Evolutionary conservation across 2,113 vertebrate genomes (phyloP), one percentile per base, ranked within the genome.

Genomic region (Oreochromis spilurus): DNA sequence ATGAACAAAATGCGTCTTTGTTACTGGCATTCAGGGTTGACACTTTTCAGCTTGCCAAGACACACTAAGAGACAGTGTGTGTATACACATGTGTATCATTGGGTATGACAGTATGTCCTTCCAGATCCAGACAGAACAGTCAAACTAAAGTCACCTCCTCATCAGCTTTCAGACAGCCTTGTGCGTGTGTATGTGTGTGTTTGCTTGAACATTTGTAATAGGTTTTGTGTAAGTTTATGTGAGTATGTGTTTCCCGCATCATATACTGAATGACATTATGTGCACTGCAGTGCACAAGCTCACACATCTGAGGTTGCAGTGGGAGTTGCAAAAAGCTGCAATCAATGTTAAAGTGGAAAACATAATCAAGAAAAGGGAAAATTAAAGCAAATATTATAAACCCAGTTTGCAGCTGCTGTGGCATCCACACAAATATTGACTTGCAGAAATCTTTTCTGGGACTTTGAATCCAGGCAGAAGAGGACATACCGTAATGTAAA

Each of bases 111-210:
- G 62, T 79, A 52, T 84, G 89, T 91, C 89, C 89, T 92, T 88
- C 82, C 53, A 93, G 82, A 85, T 84, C 57, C 89, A 90, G 89
- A 91, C 86, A 88, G 78, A 81, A 84, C 52, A 79, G 57, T 82
- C 83, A 9, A 48, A 81, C 62, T 81, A 67, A 92, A 91, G 88
- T 93, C 91, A 90, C 91, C 81, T 87, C 84, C 7, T 84, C 36
- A 4, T 85, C 67, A 86, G 85, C 88, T 84, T 21, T 84, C 77
- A 93, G 80, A 86, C 75, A 84, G 60, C 50, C 19, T 2, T 34
- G 84, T 80, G 80, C n/a, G 50, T 77, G 29, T 67, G 67, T 67
- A 70, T 81, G 36, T 48, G 36, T 62, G 58, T 65, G 10, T 38
- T 65, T 38, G 60, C 19, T 81, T 40, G 7, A 7, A 34, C 4